Base-by-base conservation (phyloP, 2,888 invertebrate species). In the Lithosia quadra region DNA sequence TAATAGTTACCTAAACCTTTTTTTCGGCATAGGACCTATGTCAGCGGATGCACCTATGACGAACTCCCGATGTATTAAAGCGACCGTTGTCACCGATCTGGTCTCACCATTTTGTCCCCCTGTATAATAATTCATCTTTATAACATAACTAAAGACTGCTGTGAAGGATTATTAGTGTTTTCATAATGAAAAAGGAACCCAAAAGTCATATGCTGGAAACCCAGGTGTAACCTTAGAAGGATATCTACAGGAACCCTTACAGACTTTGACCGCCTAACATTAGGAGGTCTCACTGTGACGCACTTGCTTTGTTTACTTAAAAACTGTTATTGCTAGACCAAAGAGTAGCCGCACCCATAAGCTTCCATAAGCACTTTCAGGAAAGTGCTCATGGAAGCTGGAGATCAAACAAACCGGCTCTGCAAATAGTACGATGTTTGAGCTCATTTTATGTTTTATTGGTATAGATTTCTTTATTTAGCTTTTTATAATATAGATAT, bases 1-100 rank as follows among this genome's bases (percentile, higher is more conserved):
- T 11, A 15, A 34, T 65, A 49, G 10, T 63, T 65, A 92, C 92
- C 92, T 88, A 72, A 92, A 92, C 60, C 90, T 78, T 5, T 68
- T 61, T 71, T 91, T 91, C 0, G 92, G 91, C 88, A 92, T 91
- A 0, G 89, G 89, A 0, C 90, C 92, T 2, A 92, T 88, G 65
- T 92, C 92, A 0, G 91, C 87, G 0, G 93, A 91, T 4, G 87
- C 68, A 0, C 80, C 91, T 2, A 92, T 71, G 7, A 91, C 90
- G 39, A 92, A 92, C 77, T 91, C 88, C 0, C 77, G 79, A 5
- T 92, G 93, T 59, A 92, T 90, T 4, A 92, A 77, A 0, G 81
- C 81, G 0, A 92, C 92, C 0, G 89, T 88, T 0, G 92, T 90
- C 22, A 90, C 88, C 0, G 90, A 84, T 1, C 92, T 76, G 0